Evolutionary conservation across 2,797 vertebrate species (phyloP), one percentile per base, ranked within the genome.

Genomic region (Cheirogaleus major): DNA sequence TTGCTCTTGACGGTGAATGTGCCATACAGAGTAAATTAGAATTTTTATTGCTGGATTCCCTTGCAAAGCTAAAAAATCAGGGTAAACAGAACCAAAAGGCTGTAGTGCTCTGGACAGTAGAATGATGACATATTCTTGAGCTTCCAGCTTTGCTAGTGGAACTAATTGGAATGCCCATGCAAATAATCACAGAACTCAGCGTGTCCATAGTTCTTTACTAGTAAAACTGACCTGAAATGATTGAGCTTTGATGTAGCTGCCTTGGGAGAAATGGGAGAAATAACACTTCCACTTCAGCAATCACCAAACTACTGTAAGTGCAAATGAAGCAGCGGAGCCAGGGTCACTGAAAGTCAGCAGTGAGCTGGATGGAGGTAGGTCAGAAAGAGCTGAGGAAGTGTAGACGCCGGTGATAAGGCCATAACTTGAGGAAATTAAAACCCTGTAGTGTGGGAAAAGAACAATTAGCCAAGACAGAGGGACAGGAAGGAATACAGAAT

Each of bases 401-500:
- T 48, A 94, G 89, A 89, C 85, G 14, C 7, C 4, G 18, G 82
- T 38, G 86, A 95, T 78, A 84, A 86, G 63, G 91, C n/a, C 4
- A 55, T 81, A 76, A 65, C 57, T 32, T 25, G 91, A 96, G 96
- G 95, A 97, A 97, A 97, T 97, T 80, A 97, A 97, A 95, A 88
- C 61, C 79, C 79, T 15, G 38, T 65, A 70, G 93, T 90, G 97
- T 97, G 97, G 96, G 97, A 65, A 95, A 95, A 97, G 87, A 70
- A 94, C 95, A 96, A 97, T 97, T 95, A 98, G 96, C 73, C 87
- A 65, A 92, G 97, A 89, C 91, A 90, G 94, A 92, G 89, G 67
- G 87, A 80, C 96, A 98, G 98, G 97, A 98, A 97, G 96, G 96
- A 98, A 96, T 97, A 96, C 91, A 95, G 96, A 97, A 93, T 94